Evolutionary conservation across 2,797 vertebrate species (phyloP).

Genomic region (Trachurus trachurus): DNA sequence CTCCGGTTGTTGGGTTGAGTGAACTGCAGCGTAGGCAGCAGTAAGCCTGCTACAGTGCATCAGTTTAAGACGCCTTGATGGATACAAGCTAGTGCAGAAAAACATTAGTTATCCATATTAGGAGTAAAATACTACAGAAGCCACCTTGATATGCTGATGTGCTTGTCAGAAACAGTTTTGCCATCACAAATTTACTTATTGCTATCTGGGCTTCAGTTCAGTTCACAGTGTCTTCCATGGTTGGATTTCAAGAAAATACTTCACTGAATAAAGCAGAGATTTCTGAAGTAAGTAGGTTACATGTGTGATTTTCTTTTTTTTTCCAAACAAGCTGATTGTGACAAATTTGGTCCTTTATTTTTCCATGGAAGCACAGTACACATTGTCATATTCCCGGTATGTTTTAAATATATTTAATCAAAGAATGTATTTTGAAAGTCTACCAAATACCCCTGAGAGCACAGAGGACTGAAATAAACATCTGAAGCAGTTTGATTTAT

Average conservation of each 20-base stretch:
- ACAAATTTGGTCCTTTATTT: conserved; percentile 7
- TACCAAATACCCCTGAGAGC: conserved; percentile 31
- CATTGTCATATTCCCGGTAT: conserved; percentile 24
- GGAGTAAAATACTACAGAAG: neutral
- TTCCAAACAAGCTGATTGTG: neutral
- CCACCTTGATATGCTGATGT: conserved; percentile 1
- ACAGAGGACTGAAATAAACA: conserved; percentile 40
- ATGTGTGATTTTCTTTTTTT: neutral
- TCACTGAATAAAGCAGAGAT: conserved; percentile 6
- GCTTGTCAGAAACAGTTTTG: neutral
- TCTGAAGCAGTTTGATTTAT: conserved; percentile 57
- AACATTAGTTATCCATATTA: neutral
- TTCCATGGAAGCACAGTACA: conserved; percentile 17
- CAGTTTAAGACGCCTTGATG: neutral
- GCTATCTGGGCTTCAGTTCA: neutral
- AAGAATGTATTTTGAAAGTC: conserved; percentile 39
- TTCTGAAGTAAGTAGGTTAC: conserved; percentile 9
- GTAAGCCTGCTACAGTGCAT: neutral
- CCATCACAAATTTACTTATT: neutral
- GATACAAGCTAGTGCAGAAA: conserved; percentile 4
- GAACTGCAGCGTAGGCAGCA: conserved; percentile 7
- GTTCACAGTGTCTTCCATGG: neutral
- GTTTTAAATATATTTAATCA: conserved; percentile 45
- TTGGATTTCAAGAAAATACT: neutral
- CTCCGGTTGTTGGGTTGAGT: conserved; percentile 1